Base-by-base conservation (phyloP, 2,797 vertebrate genomes). In the Gobionotothen gibberifrons region DNA sequence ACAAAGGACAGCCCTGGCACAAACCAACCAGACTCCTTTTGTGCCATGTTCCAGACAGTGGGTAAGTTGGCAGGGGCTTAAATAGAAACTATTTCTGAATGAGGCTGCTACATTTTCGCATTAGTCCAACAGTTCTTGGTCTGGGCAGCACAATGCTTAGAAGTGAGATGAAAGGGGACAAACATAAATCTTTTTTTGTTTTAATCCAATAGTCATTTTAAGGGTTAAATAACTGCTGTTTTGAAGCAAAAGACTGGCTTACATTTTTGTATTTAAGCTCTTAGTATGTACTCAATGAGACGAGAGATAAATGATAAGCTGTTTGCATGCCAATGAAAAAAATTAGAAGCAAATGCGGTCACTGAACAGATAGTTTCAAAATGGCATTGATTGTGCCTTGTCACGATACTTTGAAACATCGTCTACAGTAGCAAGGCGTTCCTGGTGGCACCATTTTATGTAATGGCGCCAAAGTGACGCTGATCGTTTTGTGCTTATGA, bases 201-300 rank as follows among this genome's bases (percentile, higher is more conserved):
- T 57, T 49, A 73, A 78, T 76, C 42, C 71, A 62, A 72, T 40
- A 69, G 75, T 55, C 14, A 16, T 79, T 76, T 62, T 54, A 7
- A 21, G 47, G 32, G 47, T 85, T 87, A 75, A 54, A 44, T 83
- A 87, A 87, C 55, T 51, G 15, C 19, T 14, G 60, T 79, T 90
- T 87, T 29, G 85, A 56, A 70, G 54, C 52, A 87, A 76, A 52
- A 49, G 73, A 69, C 74, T 55, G 52, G 69, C 52, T 51, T 65
- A 86, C 87, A 84, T 76, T 66, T 74, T n/a, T 2, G 69, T 75
- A 92, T 89, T 89, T 78, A 77, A 83, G 72, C 73, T 74, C 61
- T 72, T 72, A 69, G 75, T 89, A 82, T 85, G 51, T 75, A 64
- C 56, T 76, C 51, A 13, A 46, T 13, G 63, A 83, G 57, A 74